Evolutionary conservation across 2,797 vertebrate genomes (phyloP).

Genomic region (Neomorphus geoffroyi): DNA sequence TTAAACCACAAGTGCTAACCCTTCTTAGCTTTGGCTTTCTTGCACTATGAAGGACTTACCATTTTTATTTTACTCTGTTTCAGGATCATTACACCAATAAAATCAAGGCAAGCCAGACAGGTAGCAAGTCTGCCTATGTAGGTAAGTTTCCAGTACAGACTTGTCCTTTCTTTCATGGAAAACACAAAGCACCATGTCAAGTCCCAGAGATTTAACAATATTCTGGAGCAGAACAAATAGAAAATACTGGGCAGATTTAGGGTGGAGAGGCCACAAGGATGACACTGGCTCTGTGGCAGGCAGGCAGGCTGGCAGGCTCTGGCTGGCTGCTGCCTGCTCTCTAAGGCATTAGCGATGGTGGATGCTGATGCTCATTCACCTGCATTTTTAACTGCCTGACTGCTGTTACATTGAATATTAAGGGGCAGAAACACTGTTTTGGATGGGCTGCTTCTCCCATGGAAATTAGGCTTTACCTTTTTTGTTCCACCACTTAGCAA

Average conservation of each 20-base stretch:
- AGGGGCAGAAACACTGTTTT: background rate
- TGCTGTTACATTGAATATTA: background rate
- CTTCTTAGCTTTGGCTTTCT: background rate
- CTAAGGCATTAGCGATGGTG: background rate
- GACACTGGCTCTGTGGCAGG: fast-evolving
- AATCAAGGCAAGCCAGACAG: background rate
- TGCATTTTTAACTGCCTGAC: background rate
- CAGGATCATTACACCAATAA: constrained; percentile 11
- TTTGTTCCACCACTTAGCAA: background rate
- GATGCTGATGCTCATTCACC: background rate
- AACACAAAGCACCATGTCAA: background rate
- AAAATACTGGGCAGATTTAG: background rate
- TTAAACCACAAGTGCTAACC: background rate
- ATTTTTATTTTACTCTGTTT: background rate
- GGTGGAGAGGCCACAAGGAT: background rate
- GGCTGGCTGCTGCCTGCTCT: background rate
- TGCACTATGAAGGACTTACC: background rate
- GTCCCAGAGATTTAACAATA: background rate
- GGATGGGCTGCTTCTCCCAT: background rate
- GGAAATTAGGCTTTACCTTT: background rate
- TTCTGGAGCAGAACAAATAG: background rate
- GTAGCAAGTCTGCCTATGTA: constrained; percentile 21
- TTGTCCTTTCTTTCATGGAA: background rate
- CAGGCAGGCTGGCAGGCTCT: background rate
- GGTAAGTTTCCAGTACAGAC: constrained; percentile 24